Conservation (phyloP, 2,113 vertebrate species). For the Rhinogobius similis region DNA sequence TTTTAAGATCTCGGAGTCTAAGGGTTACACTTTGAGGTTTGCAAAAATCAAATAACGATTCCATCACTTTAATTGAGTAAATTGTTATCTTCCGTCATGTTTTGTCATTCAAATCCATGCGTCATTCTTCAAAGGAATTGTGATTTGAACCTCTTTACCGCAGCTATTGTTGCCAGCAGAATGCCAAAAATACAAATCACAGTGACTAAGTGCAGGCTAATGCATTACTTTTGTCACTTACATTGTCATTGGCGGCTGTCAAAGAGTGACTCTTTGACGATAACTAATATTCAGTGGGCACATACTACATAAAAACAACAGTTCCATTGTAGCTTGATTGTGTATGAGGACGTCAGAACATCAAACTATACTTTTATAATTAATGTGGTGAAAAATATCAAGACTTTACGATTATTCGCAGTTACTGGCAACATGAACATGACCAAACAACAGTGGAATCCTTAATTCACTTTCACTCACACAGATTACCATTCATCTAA, state of each 20-base stretch:
- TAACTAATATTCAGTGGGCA: slow-evolving; percentile 14
- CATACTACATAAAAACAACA: slow-evolving; percentile 20
- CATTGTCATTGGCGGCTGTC: slow-evolving; percentile 33
- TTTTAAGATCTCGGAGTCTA: no score
- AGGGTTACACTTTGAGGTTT: no score
- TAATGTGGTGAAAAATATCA: neutral
- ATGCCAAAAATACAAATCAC: slow-evolving; percentile 53
- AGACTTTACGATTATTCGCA: neutral
- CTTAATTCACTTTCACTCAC: no score
- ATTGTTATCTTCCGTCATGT: neutral
- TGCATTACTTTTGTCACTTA: slow-evolving; percentile 50
- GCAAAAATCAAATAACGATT: no score
- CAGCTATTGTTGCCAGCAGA: slow-evolving; percentile 46
- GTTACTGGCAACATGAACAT: neutral
- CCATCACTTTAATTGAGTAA: neutral
- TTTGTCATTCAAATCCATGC: slow-evolving; percentile 25
- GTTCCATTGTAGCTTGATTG: slow-evolving; percentile 36
- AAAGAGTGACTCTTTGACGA: slow-evolving; percentile 11
- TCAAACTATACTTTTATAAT: neutral
- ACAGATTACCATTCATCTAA: neutral
- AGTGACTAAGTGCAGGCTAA: slow-evolving; percentile 42
- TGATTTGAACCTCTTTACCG: slow-evolving; percentile 51
- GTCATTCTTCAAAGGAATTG: slow-evolving; percentile 15
- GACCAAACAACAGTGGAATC: no score
- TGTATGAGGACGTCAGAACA: neutral